Base-by-base conservation (phyloP, 2,113 vertebrate genomes). In the Varanus salvator region DNA sequence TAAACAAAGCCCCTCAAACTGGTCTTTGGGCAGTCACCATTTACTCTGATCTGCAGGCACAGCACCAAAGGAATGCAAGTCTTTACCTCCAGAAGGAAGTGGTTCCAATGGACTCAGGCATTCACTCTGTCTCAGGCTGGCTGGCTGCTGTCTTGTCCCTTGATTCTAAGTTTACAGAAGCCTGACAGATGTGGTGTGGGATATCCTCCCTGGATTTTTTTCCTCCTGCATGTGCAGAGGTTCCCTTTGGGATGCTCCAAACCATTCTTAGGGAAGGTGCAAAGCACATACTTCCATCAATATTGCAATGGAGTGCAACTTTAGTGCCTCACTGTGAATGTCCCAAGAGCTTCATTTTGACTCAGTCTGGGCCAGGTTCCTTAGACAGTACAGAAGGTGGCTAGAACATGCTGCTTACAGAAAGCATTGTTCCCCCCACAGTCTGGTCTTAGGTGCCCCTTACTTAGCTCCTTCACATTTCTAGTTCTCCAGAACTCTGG, bases 141-240 rank as follows among this genome's bases (percentile, higher is more conserved):
- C 11, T 84, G 31, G 15, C 1, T 77, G 52, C 50, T 89, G 7
- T 78, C 78, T 23, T 89, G 82, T 57, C 48, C 15, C 14, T 34
- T 87, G 76, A 38, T 52, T 77, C 17, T n/a, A 85, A 85, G 15
- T 77, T 85, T 68, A 23, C n/a, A 89, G 60, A 78, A 85, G 17
- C 23, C 34, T 69, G 60, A 69, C 68, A 44, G 23, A 85, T 85
- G 60, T 31, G 25, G 50, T 85, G n/a, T 80, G 60, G 64, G 75
- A 48, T 85, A n/a, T 25, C n/a, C 29, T 52, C 25, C 9, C 60
- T 57, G 75, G 82, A 78, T 66, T 85, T 77, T 77, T 77, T 7
- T 68, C 34, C 15, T 89, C 23, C 57, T 6, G 57, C 14, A 15
- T 60, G 11, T 60, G 57, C 14, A 44, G 38, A 44, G 38, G 57